Evolutionary conservation across 53 echinoderm and acorn worm species (phyloP), one percentile per base, ranked within the genome.

Genomic region (Temnopleurus reevesii): DNA sequence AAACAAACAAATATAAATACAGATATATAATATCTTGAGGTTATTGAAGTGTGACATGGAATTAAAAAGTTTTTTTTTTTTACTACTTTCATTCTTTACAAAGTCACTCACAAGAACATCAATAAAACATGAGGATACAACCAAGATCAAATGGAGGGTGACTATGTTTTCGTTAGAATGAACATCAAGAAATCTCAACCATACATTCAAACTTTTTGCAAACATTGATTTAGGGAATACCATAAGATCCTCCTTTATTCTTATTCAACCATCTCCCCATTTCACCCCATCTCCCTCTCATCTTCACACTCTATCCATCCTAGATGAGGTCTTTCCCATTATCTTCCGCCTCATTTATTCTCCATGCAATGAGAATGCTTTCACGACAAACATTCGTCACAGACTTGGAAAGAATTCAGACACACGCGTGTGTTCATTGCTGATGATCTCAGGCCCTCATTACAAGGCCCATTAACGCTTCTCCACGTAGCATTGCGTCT

Each of bases 401-500:
- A 6, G 71, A n/a, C 4, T 10, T 65, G 5, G 19, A 64, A 17
- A 64, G 64, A 33, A 18, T 41, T 19, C 43, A n/a, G 41, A n/a
- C 43, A 38, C 71, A 71, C 41, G 71, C 0, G 31, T 31, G 33
- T 13, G 41, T 71, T 19, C 12, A 18, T 12, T n/a, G 38, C 19
- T 31, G 33, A 29, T 17, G 63, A 63, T 63, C 33, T 71, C 6
- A 41, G 41, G 21, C 41, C 0, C 71, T 71, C 71, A 71, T 71
- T 71, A 71, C 71, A 71, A 71, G 71, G 71, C 71, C 71, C 71
- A 71, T 71, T 71, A 71, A 41, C 71, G 41, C 71, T 41, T 71
- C 21, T 1, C 38, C 71, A 63, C 18, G 33, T 63, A 0, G 17
- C 63, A 63, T 4, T 12, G 0, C 15, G 71, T 71, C 71, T 41